Conservation (phyloP, 2,797 vertebrate genomes). For the Sciurus carolinensis region DNA sequence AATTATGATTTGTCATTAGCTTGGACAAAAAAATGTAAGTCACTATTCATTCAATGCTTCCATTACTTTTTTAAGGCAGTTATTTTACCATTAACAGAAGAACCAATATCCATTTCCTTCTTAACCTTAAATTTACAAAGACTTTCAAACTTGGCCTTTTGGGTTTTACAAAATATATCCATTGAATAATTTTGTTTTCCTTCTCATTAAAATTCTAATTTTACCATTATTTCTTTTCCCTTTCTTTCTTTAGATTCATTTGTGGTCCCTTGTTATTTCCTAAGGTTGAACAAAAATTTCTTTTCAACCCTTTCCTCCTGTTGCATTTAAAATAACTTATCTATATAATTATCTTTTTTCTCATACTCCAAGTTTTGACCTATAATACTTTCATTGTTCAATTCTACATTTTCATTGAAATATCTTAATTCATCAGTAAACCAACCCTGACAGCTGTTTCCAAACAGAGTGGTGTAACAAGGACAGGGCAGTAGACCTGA, state of each 20-base stretch:
- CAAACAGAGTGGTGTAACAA: background rate
- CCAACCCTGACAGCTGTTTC: background rate
- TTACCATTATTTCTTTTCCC: background rate
- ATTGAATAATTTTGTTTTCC: constrained; percentile 9
- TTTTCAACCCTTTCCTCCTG: background rate
- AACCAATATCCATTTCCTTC: background rate
- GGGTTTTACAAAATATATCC: background rate
- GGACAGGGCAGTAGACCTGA: background rate
- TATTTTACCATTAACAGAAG: background rate
- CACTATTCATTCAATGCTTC: too few relatives aligned
- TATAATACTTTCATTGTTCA: background rate
- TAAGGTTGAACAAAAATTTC: background rate
- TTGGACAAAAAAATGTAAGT: too few relatives aligned
- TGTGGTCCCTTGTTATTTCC: background rate
- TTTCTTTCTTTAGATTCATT: background rate
- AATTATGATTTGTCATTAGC: too few relatives aligned
- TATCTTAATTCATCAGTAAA: constrained; percentile 30
- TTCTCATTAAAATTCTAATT: constrained; percentile 19
- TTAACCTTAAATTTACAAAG: background rate
- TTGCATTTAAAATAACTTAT: background rate
- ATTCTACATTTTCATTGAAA: constrained; percentile 10
- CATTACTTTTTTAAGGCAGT: too few relatives aligned
- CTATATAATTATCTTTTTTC: background rate
- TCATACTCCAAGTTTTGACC: background rate
- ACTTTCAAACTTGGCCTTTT: background rate